A percentile compares a stretch with the other conserved stretches of the same genome.
Conservation (phyloP, 35 echinoderm and acorn worm species). For the Heliocidaris erythrogramma region DNA sequence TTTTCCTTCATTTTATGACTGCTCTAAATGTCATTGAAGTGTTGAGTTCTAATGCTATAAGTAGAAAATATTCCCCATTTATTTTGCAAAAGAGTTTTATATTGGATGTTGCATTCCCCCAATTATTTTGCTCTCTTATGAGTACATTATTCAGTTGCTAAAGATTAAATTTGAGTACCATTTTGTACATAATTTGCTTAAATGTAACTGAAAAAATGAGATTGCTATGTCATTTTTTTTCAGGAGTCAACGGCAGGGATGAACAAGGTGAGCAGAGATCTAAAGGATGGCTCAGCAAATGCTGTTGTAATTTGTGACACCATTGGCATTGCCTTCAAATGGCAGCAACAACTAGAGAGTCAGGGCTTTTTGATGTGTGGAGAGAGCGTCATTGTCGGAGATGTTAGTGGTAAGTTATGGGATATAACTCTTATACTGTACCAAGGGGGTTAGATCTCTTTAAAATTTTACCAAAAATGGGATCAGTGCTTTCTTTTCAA, state of each 20-base stretch:
- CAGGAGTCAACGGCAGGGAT: not conserved
- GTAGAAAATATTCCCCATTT: not conserved
- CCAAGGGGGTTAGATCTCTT: not conserved
- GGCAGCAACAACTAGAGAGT: slow-evolving; percentile 6
- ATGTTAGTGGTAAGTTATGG: not conserved
- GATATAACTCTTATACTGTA: not conserved
- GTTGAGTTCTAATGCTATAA: not conserved
- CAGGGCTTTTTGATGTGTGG: slow-evolving; percentile 1
- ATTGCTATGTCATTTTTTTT: not conserved
- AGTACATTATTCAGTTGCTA: not conserved
- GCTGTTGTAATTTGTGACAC: not conserved
- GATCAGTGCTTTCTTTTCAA: not conserved
- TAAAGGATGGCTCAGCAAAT: not conserved
- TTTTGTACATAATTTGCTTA: not conserved
- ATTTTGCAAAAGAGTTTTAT: not conserved
- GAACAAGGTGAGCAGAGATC: slow-evolving; percentile 14
- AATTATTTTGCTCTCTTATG: not conserved
- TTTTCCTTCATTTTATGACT: too few species aligned
- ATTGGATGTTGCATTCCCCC: not conserved
- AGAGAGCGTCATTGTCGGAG: not conserved
- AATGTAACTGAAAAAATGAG: not conserved
- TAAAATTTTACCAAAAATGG: not conserved
- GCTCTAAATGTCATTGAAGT: too few species aligned
- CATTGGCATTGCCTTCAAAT: not conserved
- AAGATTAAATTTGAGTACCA: slow-evolving; percentile 10